These are phyloP conservation scores for Polypedilum vanderplanki DNA, from an alignment of 1,140 invertebrate species.

Conservation along the genomic window DNA sequence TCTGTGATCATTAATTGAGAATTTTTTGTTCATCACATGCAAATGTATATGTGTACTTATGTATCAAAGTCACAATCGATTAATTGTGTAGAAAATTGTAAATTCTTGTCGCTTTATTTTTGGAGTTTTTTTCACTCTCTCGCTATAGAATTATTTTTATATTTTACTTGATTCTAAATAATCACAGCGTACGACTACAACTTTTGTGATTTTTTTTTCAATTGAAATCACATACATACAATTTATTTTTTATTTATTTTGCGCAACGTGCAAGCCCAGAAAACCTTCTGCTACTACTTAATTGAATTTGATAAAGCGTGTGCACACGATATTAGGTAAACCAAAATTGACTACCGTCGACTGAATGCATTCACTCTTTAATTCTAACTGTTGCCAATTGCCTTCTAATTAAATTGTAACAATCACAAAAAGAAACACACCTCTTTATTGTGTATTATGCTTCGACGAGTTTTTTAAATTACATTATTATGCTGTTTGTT, in stretches of 20 bases:
- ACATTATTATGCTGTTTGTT: background rate
- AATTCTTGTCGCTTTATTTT: too few relatives aligned
- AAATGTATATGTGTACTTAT: too few relatives aligned
- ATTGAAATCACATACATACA: too few relatives aligned
- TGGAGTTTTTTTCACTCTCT: too few relatives aligned
- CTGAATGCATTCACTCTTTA: background rate
- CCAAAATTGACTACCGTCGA: background rate
- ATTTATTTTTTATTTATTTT: background rate
- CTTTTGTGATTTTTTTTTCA: too few relatives aligned
- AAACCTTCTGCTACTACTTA: background rate
- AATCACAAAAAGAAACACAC: conserved; percentile 25
- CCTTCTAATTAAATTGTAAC: conserved; percentile 27
- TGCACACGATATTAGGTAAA: background rate
- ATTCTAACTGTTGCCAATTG: conserved; percentile 6
- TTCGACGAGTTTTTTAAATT: conserved; percentile 16
- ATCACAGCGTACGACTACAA: too few relatives aligned
- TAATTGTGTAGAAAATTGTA: too few relatives aligned
- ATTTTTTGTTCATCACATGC: too few relatives aligned
- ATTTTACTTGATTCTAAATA: too few relatives aligned
- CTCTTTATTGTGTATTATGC: conserved; percentile 25
- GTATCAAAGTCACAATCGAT: too few relatives aligned
- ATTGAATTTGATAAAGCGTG: conserved; percentile 18
- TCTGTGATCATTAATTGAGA: too few relatives aligned
- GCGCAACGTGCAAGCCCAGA: background rate
- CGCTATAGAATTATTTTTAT: too few relatives aligned